phyloP scores from a whole-genome alignment of 2,113 vertebrate species.

The Atractosteus spatula region DNA sequence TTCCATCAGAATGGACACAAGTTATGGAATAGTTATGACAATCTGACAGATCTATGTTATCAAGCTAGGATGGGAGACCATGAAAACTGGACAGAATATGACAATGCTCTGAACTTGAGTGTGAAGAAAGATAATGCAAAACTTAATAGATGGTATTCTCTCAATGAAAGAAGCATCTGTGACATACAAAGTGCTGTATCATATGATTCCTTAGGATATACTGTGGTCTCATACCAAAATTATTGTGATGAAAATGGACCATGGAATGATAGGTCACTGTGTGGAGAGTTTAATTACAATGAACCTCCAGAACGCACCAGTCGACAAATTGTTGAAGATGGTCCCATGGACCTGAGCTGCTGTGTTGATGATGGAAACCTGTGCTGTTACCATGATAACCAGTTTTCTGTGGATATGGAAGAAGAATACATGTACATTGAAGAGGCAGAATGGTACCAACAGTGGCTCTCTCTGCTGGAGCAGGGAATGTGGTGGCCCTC shows the following conservation, averaged over 20 bases:
- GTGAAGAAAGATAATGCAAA: conserved; percentile 46
- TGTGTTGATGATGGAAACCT: conserved; percentile 48
- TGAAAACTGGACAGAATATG: conserved; percentile 34
- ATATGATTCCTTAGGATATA: conserved; percentile 46
- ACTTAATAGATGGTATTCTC: conserved; percentile 49
- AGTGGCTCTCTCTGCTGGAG: conserved; percentile 84
- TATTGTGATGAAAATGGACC: conserved; percentile 68
- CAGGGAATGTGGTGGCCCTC: conserved; percentile 92
- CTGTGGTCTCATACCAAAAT: conserved; percentile 69
- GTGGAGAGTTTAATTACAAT: conserved; percentile 59
- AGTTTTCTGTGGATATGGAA: conserved; percentile 54
- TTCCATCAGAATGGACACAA: conserved; percentile 35
- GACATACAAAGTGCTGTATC: conserved; percentile 59
- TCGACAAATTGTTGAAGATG: conserved; percentile 53
- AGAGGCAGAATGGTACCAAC: conserved; percentile 80
- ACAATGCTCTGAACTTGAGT: conserved; percentile 61
- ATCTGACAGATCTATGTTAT: conserved; percentile 39
- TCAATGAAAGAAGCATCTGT: conserved; percentile 62
- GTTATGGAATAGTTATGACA: conserved; percentile 54
- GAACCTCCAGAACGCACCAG: conserved; percentile 46
- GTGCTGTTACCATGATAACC: conserved; percentile 53
- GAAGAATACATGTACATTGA: conserved; percentile 67
- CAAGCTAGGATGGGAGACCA: conserved; percentile 21
- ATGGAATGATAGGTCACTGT: conserved; percentile 65
- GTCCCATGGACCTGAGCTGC: conserved; percentile 71